These are phyloP conservation scores for Cecropterus lyciades DNA, from an alignment of 1,140 invertebrate species.

Conservation along the genomic window DNA sequence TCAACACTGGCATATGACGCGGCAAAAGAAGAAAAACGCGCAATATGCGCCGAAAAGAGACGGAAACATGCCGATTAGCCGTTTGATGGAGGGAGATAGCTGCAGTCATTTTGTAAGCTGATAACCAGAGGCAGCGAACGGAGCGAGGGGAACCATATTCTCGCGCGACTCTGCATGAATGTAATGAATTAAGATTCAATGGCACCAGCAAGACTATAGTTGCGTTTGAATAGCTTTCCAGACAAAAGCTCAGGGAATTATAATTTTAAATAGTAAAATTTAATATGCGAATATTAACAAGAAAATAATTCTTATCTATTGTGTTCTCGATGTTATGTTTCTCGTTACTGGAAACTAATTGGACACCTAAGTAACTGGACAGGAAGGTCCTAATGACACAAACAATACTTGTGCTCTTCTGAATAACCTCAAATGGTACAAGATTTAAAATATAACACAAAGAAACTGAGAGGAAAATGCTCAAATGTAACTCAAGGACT, in stretches of 20 bases:
- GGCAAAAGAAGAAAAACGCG: conserved; percentile 83
- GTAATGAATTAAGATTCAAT: conserved; percentile 83
- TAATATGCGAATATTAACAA: neutral
- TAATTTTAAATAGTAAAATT: conserved; percentile 14
- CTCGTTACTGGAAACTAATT: conserved; percentile 2
- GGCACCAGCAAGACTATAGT: conserved; percentile 63
- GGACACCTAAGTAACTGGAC: conserved; percentile 18
- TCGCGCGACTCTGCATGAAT: conserved; percentile 79
- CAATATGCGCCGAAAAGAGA: conserved; percentile 76
- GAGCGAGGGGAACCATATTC: conserved; percentile 82
- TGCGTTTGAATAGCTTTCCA: conserved; percentile 63
- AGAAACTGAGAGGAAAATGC: conserved; percentile 60
- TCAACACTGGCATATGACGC: conserved; percentile 77
- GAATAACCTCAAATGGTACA: conserved; percentile 7
- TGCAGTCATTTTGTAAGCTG: conserved; percentile 81
- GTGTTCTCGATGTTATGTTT: neutral
- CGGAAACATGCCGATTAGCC: conserved; percentile 65
- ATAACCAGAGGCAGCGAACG: conserved; percentile 80
- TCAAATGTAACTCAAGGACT: conserved; percentile 55
- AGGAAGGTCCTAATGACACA: neutral
- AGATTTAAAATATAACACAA: conserved; percentile 47
- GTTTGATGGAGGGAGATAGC: conserved; percentile 63
- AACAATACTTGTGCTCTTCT: neutral
- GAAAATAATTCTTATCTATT: neutral
- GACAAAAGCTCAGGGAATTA: conserved; percentile 55